Conservation (phyloP, 2,113 vertebrate species). For the Semnornis frantzii region DNA sequence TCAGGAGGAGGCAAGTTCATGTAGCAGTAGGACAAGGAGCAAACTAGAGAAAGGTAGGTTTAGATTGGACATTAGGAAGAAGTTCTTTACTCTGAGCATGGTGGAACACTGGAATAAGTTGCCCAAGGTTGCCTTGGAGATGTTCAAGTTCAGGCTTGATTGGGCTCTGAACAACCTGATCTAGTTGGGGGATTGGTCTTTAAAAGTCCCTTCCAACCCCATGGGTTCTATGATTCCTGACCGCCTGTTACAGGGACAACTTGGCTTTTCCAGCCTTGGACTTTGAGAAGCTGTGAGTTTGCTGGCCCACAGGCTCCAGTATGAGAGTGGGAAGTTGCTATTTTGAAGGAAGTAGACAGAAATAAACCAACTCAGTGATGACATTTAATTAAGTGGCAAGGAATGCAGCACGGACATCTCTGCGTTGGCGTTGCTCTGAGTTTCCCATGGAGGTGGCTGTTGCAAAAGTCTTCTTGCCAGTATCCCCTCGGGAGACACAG, state of each 20-base stretch:
- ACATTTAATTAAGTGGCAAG: background rate
- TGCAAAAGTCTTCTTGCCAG: background rate
- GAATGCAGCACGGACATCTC: background rate
- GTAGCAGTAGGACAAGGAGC: too few relatives aligned
- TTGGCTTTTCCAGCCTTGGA: rapidly evolving
- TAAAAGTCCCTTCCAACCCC: too few relatives aligned
- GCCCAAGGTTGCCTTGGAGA: too few relatives aligned
- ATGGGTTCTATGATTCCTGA: background rate
- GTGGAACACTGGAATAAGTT: too few relatives aligned
- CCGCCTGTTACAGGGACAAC: background rate
- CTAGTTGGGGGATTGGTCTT: too few relatives aligned
- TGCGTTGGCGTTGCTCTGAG: background rate
- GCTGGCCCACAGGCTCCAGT: background rate
- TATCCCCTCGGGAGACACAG: background rate
- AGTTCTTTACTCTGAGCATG: too few relatives aligned
- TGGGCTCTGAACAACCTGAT: too few relatives aligned
- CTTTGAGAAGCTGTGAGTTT: background rate
- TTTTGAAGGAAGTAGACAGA: background rate
- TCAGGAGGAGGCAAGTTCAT: background rate
- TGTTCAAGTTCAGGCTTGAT: too few relatives aligned
- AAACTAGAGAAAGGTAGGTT: too few relatives aligned
- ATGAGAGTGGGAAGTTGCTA: background rate
- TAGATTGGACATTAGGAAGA: too few relatives aligned
- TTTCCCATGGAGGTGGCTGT: background rate
- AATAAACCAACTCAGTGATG: background rate